Evolutionary conservation across 2,888 invertebrate genomes (phyloP).

Genomic region (Exephanes ischioxanthus): DNA sequence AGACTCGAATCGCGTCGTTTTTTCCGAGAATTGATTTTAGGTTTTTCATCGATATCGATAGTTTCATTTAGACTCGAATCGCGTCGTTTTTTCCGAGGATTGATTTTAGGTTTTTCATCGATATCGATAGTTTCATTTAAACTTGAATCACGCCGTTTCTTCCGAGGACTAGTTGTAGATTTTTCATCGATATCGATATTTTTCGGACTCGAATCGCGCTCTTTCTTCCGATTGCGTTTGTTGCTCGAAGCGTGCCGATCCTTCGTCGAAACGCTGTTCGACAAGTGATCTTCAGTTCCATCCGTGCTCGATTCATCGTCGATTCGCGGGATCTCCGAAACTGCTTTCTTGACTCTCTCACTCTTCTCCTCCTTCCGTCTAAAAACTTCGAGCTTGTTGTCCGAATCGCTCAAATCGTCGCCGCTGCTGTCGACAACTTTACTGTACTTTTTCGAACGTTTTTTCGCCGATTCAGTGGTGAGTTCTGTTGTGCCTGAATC

Average conservation of each 20-base stretch:
- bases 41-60: not conserved
- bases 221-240: constrained; percentile 19
- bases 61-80: constrained; percentile 16
- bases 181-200: constrained; percentile 1
- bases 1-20: not conserved
- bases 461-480: constrained; percentile 36
- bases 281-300: not conserved
- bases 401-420: constrained; percentile 16
- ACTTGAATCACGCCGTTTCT: not conserved
- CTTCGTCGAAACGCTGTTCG: not conserved
- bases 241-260: not conserved
- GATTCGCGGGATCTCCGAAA: not conserved
- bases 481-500: constrained; percentile 52
- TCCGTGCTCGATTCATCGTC: constrained; percentile 15
- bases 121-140: constrained; percentile 5
- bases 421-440: not conserved
- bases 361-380: constrained; percentile 17
- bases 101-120: not conserved
- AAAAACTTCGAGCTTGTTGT: not conserved
- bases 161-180: not conserved
- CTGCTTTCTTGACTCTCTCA: constrained; percentile 7
- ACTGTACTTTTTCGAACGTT: constrained; percentile 34
- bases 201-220: constrained; percentile 9
- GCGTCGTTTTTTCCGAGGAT: not conserved
- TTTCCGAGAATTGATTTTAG: not conserved